These are phyloP conservation scores for Callinectes sapidus DNA, from an alignment of 2,888 invertebrate genomes.

Conservation along the genomic window DNA sequence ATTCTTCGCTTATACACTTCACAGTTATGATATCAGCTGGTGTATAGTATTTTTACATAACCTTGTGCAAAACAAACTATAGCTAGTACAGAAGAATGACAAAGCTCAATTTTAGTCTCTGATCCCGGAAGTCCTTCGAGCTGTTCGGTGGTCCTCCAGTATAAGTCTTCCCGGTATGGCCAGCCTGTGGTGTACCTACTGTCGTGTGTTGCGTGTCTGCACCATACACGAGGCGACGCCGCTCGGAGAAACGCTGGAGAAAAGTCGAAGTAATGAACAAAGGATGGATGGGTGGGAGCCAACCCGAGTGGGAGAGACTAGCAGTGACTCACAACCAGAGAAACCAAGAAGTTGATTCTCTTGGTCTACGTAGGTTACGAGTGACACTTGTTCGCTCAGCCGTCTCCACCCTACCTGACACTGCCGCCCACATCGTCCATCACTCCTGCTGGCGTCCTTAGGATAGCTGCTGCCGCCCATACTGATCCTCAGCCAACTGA, in stretches of 20 bases:
- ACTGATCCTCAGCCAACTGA: background rate
- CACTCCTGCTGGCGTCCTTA: background rate
- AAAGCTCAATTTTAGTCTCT: background rate
- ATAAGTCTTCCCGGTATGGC: background rate
- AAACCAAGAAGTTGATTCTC: background rate
- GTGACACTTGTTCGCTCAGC: conserved; percentile 16
- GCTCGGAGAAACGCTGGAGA: background rate
- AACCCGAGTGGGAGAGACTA: background rate
- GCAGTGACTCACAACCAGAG: background rate
- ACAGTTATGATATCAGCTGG: background rate
- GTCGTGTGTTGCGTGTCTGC: background rate
- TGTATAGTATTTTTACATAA: background rate
- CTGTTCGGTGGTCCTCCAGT: background rate
- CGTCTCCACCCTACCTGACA: background rate
- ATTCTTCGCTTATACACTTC: too few relatives aligned
- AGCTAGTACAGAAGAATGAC: background rate
- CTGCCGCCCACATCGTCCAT: background rate
- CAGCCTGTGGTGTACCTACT: background rate
- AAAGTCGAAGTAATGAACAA: background rate
- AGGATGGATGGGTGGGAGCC: background rate
- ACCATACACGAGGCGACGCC: background rate
- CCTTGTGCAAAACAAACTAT: background rate
- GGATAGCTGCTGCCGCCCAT: background rate
- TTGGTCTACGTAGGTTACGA: conserved; percentile 10
- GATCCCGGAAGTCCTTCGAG: background rate